These are phyloP conservation scores for Ptychobarbus kaznakovi DNA, from an alignment of 2,797 vertebrate genomes.

Conservation along the genomic window DNA sequence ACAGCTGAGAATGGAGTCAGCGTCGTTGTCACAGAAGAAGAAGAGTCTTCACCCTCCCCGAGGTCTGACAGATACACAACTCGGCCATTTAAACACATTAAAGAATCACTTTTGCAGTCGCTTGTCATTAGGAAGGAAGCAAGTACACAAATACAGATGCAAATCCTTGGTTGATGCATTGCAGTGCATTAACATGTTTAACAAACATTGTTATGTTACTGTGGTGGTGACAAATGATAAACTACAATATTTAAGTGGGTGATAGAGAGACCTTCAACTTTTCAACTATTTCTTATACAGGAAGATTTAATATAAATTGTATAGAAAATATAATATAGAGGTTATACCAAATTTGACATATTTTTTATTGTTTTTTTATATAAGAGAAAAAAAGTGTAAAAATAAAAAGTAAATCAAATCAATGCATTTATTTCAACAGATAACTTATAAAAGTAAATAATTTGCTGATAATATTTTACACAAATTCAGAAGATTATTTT, in stretches of 20 bases:
- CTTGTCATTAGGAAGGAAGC: background rate
- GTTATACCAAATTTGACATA: background rate
- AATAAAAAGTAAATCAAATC: background rate
- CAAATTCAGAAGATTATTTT: background rate
- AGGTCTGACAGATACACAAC: constrained; percentile 32
- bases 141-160: background rate
- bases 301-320: background rate
- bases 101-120: background rate
- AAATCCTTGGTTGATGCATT: background rate
- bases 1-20: constrained; percentile 19
- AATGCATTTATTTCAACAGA: background rate
- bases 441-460: background rate
- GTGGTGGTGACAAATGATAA: background rate
- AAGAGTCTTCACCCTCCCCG: constrained; percentile 25
- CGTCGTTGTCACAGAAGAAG: background rate
- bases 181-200: background rate
- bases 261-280: background rate
- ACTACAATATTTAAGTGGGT: background rate
- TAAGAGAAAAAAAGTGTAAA: background rate
- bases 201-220: background rate
- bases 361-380: background rate
- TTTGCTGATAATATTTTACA: background rate
- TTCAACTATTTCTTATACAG: background rate
- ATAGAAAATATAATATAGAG: background rate
- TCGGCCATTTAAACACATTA: background rate